Evolutionary conservation across 2,113 vertebrate species (phyloP).

Genomic region (Psilopsiagon aurifrons): DNA sequence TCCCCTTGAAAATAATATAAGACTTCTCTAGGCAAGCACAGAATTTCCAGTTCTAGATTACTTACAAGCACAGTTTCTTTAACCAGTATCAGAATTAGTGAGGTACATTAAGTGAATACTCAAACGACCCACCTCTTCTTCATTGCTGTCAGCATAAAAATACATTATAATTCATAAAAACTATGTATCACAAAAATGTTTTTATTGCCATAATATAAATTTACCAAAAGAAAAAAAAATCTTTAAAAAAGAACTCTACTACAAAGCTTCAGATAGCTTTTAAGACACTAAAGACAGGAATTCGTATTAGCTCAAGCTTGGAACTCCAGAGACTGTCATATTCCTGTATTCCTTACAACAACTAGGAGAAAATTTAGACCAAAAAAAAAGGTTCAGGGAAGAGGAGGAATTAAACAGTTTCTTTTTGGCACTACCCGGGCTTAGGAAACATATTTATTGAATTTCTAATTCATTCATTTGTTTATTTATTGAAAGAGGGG

Average conservation of each 20-base stretch:
- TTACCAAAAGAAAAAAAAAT: not conserved
- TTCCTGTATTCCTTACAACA: not conserved
- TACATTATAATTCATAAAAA: not conserved
- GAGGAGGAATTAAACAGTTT: not conserved
- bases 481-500: not conserved
- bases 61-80: not conserved
- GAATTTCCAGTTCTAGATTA: not conserved
- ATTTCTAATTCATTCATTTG: not conserved
- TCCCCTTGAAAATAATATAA: not conserved
- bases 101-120: rapidly evolving
- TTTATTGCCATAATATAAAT: not conserved
- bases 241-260: not conserved
- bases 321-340: not conserved
- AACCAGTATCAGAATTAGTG: not conserved
- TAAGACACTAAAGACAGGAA: not conserved
- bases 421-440: not conserved
- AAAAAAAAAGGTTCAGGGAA: not conserved
- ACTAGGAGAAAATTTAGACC: not conserved
- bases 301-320: not conserved
- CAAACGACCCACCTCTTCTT: not conserved
- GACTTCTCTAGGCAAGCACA: not conserved
- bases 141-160: not conserved
- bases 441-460: not conserved
- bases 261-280: not conserved
- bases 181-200: not conserved